A percentile compares a stretch with the other conserved stretches of the same genome.
Conservation (phyloP, 2,888 invertebrate genomes). For the Parnassius orleans region DNA sequence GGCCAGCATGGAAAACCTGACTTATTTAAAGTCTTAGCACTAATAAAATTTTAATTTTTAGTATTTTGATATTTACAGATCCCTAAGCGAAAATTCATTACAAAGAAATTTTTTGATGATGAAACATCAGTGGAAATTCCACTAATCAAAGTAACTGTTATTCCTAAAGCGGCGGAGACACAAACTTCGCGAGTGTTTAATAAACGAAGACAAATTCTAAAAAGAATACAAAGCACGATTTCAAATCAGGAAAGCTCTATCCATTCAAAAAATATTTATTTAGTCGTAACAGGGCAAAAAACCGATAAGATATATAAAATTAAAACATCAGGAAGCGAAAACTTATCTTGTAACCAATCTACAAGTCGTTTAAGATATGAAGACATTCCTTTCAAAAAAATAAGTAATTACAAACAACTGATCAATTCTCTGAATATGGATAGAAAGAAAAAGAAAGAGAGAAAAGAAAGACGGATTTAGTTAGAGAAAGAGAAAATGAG, state of each 20-base stretch:
- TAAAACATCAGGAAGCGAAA: conserved; percentile 54
- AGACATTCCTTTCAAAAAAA: conserved; percentile 38
- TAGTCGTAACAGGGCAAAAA: conserved; percentile 46
- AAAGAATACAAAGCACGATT: conserved; percentile 42
- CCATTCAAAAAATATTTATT: conserved; percentile 46
- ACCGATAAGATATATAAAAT: conserved; percentile 53
- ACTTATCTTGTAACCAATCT: conserved; percentile 36
- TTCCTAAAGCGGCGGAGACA: conserved; percentile 45
- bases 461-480: conserved; percentile 28
- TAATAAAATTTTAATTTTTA: too few relatives aligned
- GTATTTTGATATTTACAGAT: conserved; percentile 12
- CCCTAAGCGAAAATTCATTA: conserved; percentile 18
- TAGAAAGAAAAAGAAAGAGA: conserved; percentile 45
- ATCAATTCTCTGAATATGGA: conserved; percentile 56
- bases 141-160: conserved; percentile 55
- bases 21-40: too few relatives aligned
- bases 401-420: conserved; percentile 43
- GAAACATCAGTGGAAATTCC: conserved; percentile 39
- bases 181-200: conserved; percentile 39
- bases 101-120: conserved; percentile 14
- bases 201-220: conserved; percentile 38
- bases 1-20: too few relatives aligned
- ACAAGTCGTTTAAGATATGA: conserved; percentile 40
- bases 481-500: conserved; percentile 11
- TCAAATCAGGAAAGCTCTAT: conserved; percentile 52